A percentile compares a stretch with the other conserved stretches of the same genome.
These are phyloP conservation scores for Gnathonemus longibarbis DNA, from an alignment of 2,113 vertebrate species.

Conservation along the genomic window DNA sequence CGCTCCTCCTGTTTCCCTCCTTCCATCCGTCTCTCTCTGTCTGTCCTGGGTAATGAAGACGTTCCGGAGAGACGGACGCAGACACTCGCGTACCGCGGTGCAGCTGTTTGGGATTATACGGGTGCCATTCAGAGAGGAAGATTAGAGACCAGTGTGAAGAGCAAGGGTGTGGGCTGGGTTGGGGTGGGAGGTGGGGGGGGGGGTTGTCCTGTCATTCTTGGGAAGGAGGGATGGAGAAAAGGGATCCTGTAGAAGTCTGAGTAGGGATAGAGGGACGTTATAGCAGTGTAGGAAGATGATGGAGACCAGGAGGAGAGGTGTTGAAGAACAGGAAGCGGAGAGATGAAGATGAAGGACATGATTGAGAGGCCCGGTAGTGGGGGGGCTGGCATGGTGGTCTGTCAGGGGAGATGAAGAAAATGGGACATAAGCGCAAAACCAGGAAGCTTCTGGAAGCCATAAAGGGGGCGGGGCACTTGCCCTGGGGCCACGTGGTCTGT, in stretches of 20 bases:
- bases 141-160: neutral
- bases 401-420: neutral
- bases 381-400: neutral
- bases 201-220: neutral
- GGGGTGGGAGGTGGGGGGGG: neutral
- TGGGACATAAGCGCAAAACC: neutral
- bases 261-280: neutral
- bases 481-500: neutral
- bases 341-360: neutral
- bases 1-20: neutral
- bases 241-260: neutral
- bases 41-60: neutral
- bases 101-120: constrained; percentile 3
- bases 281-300: neutral
- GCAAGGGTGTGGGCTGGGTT: neutral
- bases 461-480: neutral
- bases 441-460: neutral
- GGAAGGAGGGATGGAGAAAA: neutral
- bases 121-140: neutral
- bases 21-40: neutral
- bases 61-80: neutral
- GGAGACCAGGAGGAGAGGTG: neutral
- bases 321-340: neutral
- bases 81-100: neutral
- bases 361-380: neutral